These are phyloP conservation scores for Scalopus aquaticus DNA, from an alignment of 2,113 vertebrate genomes.

Conservation along the genomic window DNA sequence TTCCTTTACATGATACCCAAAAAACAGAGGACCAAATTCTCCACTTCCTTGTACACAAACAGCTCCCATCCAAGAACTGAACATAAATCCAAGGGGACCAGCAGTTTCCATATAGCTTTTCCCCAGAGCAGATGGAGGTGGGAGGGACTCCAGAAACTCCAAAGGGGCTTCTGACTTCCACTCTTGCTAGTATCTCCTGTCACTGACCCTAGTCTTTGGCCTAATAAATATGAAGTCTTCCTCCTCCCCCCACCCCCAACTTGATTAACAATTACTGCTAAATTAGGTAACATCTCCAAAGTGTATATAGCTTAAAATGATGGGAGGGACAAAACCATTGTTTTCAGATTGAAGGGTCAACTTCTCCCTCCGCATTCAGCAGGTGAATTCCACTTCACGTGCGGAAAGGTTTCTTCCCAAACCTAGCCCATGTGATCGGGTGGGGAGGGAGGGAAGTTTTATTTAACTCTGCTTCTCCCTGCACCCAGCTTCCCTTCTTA, in stretches of 20 bases:
- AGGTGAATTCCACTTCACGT: conserved; percentile 85
- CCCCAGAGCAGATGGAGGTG: neutral
- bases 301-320: neutral
- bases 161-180: neutral
- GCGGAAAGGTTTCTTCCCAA: conserved; percentile 73
- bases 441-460: conserved; percentile 19
- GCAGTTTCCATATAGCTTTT: neutral
- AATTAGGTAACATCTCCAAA: neutral
- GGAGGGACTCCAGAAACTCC: neutral
- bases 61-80: neutral
- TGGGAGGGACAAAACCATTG: neutral
- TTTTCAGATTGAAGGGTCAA: neutral
- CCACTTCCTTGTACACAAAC: neutral
- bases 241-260: neutral
- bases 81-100: neutral
- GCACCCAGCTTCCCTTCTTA: neutral
- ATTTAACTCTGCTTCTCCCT: conserved; percentile 62
- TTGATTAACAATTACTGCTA: neutral
- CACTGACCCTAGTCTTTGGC: neutral
- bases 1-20: neutral
- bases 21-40: neutral
- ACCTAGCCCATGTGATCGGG: conserved; percentile 25
- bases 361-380: conserved; percentile 40
- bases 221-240: neutral
- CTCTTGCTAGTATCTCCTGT: neutral